phyloP scores from a whole-genome alignment of 37 sponge, comb jelly and placozoan genomes.

The Axinella damicornis region DNA sequence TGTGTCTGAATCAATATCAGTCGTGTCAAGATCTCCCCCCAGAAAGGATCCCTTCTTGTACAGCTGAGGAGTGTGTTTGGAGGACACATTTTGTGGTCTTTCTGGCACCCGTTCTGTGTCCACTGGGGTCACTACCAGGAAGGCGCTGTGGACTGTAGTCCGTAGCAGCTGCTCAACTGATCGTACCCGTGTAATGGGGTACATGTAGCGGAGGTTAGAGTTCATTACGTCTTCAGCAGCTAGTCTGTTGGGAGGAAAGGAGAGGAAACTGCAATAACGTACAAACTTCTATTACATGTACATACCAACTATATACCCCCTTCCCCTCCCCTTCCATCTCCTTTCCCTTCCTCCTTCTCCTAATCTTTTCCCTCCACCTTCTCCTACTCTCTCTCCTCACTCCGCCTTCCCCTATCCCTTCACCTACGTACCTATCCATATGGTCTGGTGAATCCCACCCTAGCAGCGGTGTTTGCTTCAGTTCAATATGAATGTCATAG shows the following conservation, averaged over 20 bases:
- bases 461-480: constrained; percentile 72
- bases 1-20: background rate
- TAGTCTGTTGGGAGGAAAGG: constrained; percentile 17
- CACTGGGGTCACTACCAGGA: constrained; percentile 46
- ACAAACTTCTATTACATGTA: background rate
- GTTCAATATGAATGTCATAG: constrained; percentile 80
- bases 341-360: background rate
- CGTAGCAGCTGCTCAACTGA: constrained; percentile 21
- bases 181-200: constrained; percentile 24
- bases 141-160: constrained; percentile 60
- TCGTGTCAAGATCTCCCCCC: background rate
- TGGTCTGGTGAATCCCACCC: constrained; percentile 80
- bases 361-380: too few relatives aligned
- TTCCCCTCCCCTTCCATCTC: too few relatives aligned
- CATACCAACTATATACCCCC: background rate
- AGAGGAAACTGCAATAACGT: background rate
- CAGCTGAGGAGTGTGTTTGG: background rate
- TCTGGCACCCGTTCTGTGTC: background rate
- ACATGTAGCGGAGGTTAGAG: constrained; percentile 32
- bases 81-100: constrained; percentile 5
- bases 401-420: too few relatives aligned
- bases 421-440: constrained; percentile 54
- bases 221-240: constrained; percentile 74
- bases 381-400: too few relatives aligned
- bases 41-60: background rate